Conservation (phyloP, 2,888 invertebrate species). For the Plagiodera versicolora region DNA sequence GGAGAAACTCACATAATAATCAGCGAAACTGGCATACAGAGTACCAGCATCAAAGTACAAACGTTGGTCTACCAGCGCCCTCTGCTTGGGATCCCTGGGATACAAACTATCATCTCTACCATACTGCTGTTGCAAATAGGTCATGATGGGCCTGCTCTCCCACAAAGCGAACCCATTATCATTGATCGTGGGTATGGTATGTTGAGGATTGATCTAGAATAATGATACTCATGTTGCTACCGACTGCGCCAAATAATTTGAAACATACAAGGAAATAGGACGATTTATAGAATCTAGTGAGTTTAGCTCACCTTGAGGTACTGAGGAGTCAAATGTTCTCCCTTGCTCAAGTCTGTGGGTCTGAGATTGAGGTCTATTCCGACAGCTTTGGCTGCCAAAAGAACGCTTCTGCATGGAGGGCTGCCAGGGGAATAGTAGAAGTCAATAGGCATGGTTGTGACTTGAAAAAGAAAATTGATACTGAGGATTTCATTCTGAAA, state of each 20-base stretch:
- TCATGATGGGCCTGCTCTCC: slow-evolving; percentile 84
- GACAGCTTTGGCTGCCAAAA: slow-evolving; percentile 66
- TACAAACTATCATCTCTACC: slow-evolving; percentile 75
- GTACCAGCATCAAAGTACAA: slow-evolving; percentile 81
- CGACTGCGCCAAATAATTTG: neutral
- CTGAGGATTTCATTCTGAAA: no score
- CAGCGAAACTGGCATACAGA: slow-evolving; percentile 69
- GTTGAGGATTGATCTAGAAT: slow-evolving; percentile 78
- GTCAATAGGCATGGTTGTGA: slow-evolving; percentile 49
- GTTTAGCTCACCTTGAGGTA: slow-evolving; percentile 62
- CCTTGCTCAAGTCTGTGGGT: slow-evolving; percentile 60
- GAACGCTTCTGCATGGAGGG: slow-evolving; percentile 67
- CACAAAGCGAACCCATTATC: slow-evolving; percentile 80
- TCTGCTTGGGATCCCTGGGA: slow-evolving; percentile 76
- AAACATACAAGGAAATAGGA: neutral
- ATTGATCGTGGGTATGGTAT: slow-evolving; percentile 79
- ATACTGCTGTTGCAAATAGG: slow-evolving; percentile 79
- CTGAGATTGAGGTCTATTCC: slow-evolving; percentile 69
- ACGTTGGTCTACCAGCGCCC: slow-evolving; percentile 77
- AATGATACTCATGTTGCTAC: slow-evolving; percentile 1
- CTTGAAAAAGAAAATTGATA: no score
- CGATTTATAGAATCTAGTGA: neutral
- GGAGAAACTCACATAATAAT: slow-evolving; percentile 70
- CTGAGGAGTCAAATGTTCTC: slow-evolving; percentile 71
- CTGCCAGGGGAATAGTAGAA: slow-evolving; percentile 68